Percentiles rank a stretch among this genome's conserved stretches.
Conservation (phyloP, 2,113 vertebrate genomes). For the Fulmarus glacialis region DNA sequence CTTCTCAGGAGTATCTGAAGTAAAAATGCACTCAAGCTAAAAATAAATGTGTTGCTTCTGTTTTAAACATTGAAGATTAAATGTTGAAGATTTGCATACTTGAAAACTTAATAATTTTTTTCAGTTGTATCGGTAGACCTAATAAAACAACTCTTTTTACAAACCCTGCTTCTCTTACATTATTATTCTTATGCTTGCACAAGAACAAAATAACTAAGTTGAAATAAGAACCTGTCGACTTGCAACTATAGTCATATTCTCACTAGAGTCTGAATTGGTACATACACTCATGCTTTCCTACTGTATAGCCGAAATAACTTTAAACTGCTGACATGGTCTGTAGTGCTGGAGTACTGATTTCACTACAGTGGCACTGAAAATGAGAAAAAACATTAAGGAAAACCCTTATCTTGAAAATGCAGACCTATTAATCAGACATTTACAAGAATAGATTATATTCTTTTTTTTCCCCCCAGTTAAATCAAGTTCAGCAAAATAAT, state of each 20-base stretch:
- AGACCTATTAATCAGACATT: not conserved
- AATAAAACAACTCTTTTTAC: not conserved
- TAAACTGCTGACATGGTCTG: not conserved
- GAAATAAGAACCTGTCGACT: not conserved
- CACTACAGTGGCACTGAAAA: not conserved
- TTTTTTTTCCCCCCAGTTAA: not conserved
- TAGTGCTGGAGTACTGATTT: not conserved
- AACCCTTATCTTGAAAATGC: not conserved
- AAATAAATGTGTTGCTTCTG: not conserved
- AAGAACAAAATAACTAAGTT: not conserved
- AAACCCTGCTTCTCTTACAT: not conserved
- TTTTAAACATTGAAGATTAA: not conserved
- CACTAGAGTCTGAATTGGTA: not conserved
- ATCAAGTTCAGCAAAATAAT: not conserved
- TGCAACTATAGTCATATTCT: not conserved
- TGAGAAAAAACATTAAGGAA: not conserved
- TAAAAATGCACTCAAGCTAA: not conserved
- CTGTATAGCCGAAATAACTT: not conserved
- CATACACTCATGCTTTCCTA: not conserved
- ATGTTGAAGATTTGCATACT: not conserved
- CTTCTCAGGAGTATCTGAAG: not conserved
- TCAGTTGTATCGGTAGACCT: not conserved
- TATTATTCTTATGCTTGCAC: not conserved
- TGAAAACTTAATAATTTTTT: not conserved
- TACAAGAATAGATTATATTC: not conserved